Evolutionary conservation across 2,888 invertebrate genomes (phyloP).

Genomic region (Hirtodrosophila duncani): DNA sequence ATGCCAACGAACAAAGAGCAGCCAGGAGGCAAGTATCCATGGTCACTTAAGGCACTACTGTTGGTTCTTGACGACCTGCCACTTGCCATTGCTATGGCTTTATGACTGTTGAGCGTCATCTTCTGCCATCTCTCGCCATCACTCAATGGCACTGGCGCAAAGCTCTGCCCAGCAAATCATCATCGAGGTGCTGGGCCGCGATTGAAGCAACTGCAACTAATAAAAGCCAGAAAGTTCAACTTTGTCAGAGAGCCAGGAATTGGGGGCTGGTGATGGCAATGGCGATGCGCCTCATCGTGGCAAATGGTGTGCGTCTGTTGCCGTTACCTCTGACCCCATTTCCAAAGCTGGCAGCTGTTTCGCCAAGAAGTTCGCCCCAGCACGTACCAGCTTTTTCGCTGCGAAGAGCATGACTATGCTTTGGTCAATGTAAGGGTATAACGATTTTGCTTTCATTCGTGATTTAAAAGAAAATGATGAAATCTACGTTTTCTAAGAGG

Average conservation of each 20-base stretch:
- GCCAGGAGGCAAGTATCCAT: constrained; percentile 11
- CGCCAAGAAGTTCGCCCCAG: constrained; percentile 14
- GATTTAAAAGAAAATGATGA: too few species aligned
- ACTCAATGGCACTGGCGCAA: constrained; percentile 7
- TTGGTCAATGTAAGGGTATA: too few species aligned
- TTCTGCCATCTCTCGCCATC: constrained; percentile 7
- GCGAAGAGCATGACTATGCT: too few species aligned
- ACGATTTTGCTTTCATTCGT: too few species aligned
- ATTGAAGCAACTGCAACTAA: constrained; percentile 20
- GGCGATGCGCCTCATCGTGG: constrained; percentile 5
- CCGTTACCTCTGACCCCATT: too few species aligned
- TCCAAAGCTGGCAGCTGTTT: constrained; percentile 6
- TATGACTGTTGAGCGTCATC: too few species aligned
- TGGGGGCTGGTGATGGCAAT: background rate
- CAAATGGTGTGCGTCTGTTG: constrained; percentile 5
- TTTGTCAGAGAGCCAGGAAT: background rate
- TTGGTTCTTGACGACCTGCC: constrained; percentile 33
- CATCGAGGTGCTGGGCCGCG: constrained; percentile 31
- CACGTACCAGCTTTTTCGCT: constrained; percentile 27
- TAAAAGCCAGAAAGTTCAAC: constrained; percentile 24
- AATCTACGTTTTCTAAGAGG: too few species aligned
- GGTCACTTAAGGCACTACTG: too few species aligned
- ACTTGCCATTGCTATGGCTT: constrained; percentile 20
- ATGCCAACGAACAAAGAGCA: constrained; percentile 10
- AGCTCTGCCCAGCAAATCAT: constrained; percentile 39